A percentile compares a stretch with the other conserved stretches of the same genome.
These are phyloP conservation scores for Phylloscopus whistleri DNA, from an alignment of 2,113 vertebrate genomes.

Conservation along the genomic window DNA sequence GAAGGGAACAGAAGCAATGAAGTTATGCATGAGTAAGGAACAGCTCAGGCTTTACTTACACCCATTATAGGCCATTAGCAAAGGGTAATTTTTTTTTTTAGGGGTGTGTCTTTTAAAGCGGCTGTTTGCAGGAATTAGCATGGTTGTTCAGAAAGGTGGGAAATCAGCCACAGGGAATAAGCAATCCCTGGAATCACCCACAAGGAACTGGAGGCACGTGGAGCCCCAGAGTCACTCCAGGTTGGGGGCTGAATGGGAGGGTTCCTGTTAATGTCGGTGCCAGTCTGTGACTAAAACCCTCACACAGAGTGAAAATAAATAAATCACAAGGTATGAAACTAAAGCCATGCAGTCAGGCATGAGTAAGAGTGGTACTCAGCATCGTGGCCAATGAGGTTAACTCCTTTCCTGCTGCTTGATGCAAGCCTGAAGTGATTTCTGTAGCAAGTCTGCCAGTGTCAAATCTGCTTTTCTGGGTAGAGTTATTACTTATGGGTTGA, in stretches of 20 bases:
- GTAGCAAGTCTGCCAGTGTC: background rate
- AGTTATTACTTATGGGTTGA: background rate
- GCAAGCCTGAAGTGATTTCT: background rate
- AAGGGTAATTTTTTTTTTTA: background rate
- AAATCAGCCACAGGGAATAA: background rate
- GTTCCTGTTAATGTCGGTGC: background rate
- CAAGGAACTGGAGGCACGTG: background rate
- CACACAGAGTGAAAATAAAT: background rate
- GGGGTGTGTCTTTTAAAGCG: background rate
- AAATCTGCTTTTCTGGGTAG: background rate
- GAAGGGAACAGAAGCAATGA: constrained; percentile 22
- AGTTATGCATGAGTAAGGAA: constrained; percentile 50
- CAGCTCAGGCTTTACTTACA: constrained; percentile 38
- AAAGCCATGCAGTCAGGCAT: background rate
- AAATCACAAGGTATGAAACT: background rate
- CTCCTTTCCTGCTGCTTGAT: background rate
- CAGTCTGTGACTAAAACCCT: background rate
- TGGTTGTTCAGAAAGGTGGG: background rate
- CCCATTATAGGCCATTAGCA: background rate
- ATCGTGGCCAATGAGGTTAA: background rate
- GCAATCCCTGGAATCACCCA: background rate
- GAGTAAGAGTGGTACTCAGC: background rate
- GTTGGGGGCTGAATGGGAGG: background rate
- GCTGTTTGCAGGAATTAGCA: background rate
- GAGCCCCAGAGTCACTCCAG: background rate